phyloP scores from a whole-genome alignment of 2,797 vertebrate genomes.

The Galaxias olidus region DNA sequence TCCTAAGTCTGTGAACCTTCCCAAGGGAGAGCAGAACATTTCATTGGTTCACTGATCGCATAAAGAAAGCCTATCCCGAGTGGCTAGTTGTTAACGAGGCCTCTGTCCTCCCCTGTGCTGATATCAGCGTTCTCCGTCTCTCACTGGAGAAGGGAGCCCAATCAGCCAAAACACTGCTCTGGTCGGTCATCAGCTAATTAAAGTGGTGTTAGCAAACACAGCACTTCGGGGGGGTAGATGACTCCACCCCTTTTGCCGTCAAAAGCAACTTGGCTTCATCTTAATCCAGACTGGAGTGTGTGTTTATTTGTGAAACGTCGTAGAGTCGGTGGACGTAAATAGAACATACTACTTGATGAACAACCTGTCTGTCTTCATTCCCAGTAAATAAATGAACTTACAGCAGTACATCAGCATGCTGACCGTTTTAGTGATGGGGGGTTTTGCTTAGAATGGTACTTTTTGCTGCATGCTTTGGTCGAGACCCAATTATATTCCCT shows the following conservation, averaged over 20 bases:
- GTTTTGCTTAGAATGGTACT: too few relatives aligned
- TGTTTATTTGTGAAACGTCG: too few relatives aligned
- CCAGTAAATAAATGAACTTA: too few relatives aligned
- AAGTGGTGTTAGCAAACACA: constrained; percentile 40
- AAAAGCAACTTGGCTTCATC: constrained; percentile 2
- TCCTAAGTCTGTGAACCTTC: neutral
- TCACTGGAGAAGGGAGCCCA: constrained; percentile 10
- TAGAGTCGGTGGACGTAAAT: too few relatives aligned
- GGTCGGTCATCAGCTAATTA: constrained; percentile 60
- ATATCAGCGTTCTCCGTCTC: constrained; percentile 30
- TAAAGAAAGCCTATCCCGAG: constrained; percentile 25
- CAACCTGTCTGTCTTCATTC: too few relatives aligned
- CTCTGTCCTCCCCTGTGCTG: constrained; percentile 21
- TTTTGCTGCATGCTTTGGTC: too few relatives aligned
- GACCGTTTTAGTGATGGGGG: too few relatives aligned
- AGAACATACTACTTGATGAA: too few relatives aligned
- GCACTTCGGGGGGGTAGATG: constrained; percentile 22
- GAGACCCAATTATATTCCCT: neutral
- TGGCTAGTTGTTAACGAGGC: constrained; percentile 17
- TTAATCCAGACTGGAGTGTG: too few relatives aligned
- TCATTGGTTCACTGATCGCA: constrained; percentile 51
- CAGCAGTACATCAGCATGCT: too few relatives aligned
- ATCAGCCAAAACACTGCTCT: constrained; percentile 27
- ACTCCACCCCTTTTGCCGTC: constrained; percentile 30
- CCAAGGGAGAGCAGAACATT: constrained; percentile 26